Evolutionary conservation across 2,113 vertebrate species (phyloP).

Genomic region (Podarcis cretensis): DNA sequence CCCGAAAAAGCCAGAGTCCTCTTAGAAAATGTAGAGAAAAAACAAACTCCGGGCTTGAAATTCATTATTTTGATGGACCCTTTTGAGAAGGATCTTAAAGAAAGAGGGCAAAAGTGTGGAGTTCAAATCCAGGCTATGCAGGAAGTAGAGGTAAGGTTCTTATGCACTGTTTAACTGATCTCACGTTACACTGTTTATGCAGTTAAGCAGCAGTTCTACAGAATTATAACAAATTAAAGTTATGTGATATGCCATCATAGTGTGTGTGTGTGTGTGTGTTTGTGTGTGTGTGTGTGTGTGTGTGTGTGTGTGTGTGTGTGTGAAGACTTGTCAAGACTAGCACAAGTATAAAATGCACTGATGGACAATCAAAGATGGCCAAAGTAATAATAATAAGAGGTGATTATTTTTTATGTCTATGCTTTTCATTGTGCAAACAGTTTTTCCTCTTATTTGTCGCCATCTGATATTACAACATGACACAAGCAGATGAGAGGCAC

Average conservation of each 20-base stretch:
- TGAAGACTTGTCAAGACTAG: not conserved
- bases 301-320: too few relatives aligned
- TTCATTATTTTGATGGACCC: conserved; percentile 93
- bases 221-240: not conserved
- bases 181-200: not conserved
- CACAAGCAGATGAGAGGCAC: not conserved
- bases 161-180: not conserved
- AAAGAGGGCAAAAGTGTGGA: conserved; percentile 81
- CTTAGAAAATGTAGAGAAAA: conserved; percentile 88
- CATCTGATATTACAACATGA: not conserved
- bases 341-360: not conserved
- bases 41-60: conserved; percentile 83
- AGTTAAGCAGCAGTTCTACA: not conserved
- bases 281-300: too few relatives aligned
- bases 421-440: not conserved
- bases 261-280: too few relatives aligned
- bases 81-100: conserved; percentile 80
- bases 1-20: conserved; percentile 89
- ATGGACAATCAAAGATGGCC: not conserved
- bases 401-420: not conserved
- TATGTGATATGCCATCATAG: not conserved
- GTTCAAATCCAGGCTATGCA: conserved; percentile 87
- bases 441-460: not conserved
- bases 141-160: conserved; percentile 86
- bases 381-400: not conserved